Base-by-base conservation (phyloP, 2,888 invertebrate genomes). In the Callyntrura guangdongensis region DNA sequence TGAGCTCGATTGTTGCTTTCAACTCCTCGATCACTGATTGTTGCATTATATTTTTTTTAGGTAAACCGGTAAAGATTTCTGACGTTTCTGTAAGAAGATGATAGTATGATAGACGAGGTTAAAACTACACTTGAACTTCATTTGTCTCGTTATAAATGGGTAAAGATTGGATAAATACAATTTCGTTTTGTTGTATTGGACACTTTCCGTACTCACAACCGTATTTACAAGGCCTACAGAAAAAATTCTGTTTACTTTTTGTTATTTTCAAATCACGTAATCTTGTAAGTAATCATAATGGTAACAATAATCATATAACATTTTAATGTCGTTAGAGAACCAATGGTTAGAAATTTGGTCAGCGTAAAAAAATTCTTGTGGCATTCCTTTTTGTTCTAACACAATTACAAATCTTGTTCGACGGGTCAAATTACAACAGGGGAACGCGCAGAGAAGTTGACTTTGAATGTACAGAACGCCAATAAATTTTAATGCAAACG, bases 1-100 rank as follows among this genome's bases (percentile, higher is more conserved):
- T 67, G 64, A 22, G 83, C 22, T 49, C 5, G 83, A 83, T 83
- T 83, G 64, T 49, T 49, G 36, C 36, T 36, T 59, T 59, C 59
- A 59, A 17, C 59, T 17, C 17, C 59, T 17, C 6, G 36, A 36
- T 36, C 36, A 36, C 36, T 36, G 36, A 5, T 59, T 59, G 17
- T 59, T 59, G 14, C 8, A 1, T 59, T n/a, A 14, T 59, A n/a
- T 59, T 1, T 17, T 1, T 17, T 6, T 8, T 1, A 20, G 59
- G 6, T 17, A 5, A 59, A 59, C 59, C 59, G 59, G n/a, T 11
- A 53, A 53, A 53, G 17, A 59, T 59, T 17, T n/a, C 0, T n/a
- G 14, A 6, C 6, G 36, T 36, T 14, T 59, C n/a, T 17, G 69
- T 9, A 14, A 14, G 36, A 17, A 0, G n/a, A 69, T 27, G 69